Evolutionary conservation across 2,113 vertebrate genomes (phyloP).

Genomic region (Periophthalmodon schlosseri): DNA sequence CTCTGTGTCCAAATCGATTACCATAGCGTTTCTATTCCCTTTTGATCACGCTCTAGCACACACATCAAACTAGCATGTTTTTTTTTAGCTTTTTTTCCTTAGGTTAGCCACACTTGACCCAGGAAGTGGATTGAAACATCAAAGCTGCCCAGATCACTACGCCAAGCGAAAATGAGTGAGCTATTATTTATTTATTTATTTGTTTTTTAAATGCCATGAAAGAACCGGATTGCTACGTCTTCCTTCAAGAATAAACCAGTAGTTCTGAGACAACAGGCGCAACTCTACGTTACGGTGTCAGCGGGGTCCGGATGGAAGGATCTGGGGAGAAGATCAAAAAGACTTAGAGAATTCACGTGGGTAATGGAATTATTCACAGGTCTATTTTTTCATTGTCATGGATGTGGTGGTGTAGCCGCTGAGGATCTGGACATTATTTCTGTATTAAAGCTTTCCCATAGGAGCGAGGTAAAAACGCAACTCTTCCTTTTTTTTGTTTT

Average conservation of each 20-base stretch:
- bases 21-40: constrained; percentile 14
- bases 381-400: constrained; percentile 18
- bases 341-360: background rate
- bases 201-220: constrained; percentile 29
- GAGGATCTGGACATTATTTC: constrained; percentile 8
- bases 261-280: constrained; percentile 10
- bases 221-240: constrained; percentile 3
- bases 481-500: background rate
- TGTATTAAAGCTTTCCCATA: constrained; percentile 9
- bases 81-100: constrained; percentile 11
- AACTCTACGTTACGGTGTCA: background rate
- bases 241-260: constrained; percentile 14
- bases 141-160: constrained; percentile 32
- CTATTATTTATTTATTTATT: background rate
- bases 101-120: constrained; percentile 31
- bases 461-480: constrained; percentile 2
- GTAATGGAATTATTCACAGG: constrained; percentile 29
- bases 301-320: constrained; percentile 4
- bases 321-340: constrained; percentile 18
- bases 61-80: constrained; percentile 9
- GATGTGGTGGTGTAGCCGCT: constrained; percentile 4
- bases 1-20: constrained; percentile 22
- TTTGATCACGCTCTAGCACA: constrained; percentile 44
- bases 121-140: constrained; percentile 42
- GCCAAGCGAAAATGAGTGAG: background rate